Evolutionary conservation across 2,888 invertebrate species (phyloP).

Genomic region (Calliopum simillimum): DNA sequence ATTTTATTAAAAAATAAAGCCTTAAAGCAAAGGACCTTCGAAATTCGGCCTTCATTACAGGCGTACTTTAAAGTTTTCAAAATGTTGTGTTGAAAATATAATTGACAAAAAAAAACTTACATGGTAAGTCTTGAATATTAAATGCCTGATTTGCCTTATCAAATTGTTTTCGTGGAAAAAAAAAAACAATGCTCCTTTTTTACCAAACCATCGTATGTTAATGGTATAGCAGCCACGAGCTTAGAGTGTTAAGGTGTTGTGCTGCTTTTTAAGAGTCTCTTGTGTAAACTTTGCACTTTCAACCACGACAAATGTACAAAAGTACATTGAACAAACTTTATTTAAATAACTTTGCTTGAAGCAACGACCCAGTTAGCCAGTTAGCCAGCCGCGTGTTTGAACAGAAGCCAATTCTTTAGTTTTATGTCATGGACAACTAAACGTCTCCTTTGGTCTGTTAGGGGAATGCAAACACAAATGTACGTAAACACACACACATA

Average conservation of each 20-base stretch:
- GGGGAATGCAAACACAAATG: slow-evolving; percentile 28
- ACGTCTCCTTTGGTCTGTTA: no score
- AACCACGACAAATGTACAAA: neutral
- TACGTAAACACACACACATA: slow-evolving; percentile 36
- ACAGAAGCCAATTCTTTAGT: neutral
- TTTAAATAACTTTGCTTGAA: neutral
- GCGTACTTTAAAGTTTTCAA: no score
- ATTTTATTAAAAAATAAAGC: no score
- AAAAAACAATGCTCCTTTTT: no score
- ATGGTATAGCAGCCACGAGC: neutral
- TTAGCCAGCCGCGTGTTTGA: neutral
- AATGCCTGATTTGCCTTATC: no score
- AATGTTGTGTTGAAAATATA: no score
- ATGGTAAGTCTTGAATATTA: no score
- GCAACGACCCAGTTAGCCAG: neutral
- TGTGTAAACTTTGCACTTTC: neutral
- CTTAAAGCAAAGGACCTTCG: no score
- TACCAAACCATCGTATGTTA: neutral
- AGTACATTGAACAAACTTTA: neutral
- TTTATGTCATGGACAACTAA: neutral
- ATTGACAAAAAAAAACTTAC: no score
- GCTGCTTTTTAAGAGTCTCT: neutral
- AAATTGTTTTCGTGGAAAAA: no score
- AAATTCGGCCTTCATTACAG: no score
- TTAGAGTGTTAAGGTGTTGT: neutral